Conservation (phyloP, 2,888 invertebrate genomes). For the Tetragnatha montana region DNA sequence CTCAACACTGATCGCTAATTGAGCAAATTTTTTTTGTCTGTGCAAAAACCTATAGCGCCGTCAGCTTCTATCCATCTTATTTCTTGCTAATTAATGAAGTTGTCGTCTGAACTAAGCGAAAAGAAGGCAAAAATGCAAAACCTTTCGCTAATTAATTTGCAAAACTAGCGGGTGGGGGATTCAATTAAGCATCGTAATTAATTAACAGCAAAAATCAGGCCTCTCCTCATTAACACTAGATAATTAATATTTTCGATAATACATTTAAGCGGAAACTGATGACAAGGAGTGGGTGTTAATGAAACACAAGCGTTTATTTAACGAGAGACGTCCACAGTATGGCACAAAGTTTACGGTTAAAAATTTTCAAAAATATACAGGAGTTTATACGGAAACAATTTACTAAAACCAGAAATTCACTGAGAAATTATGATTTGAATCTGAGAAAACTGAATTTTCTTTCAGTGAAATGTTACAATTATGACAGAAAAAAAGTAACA, state of each 20-base stretch:
- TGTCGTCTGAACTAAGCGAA: conserved; percentile 36
- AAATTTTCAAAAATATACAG: neutral
- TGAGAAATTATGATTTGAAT: too few species aligned
- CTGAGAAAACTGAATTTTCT: too few species aligned
- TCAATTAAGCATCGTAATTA: conserved; percentile 69
- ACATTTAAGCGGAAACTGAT: conserved; percentile 60
- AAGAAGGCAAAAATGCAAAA: conserved; percentile 26
- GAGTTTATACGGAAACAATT: neutral
- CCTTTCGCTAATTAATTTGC: conserved; percentile 64
- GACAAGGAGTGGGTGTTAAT: conserved; percentile 36
- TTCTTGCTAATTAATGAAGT: conserved; percentile 68
- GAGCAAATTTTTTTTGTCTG: neutral
- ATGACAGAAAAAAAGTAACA: too few species aligned
- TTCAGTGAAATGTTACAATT: too few species aligned
- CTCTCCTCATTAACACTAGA: conserved; percentile 60
- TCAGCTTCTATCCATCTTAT: conserved; percentile 56
- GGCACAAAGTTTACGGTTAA: neutral
- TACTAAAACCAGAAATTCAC: too few species aligned
- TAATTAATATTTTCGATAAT: conserved; percentile 69
- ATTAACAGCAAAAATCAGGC: conserved; percentile 63
- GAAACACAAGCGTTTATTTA: conserved; percentile 4
- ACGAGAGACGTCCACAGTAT: neutral
- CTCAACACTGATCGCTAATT: conserved; percentile 12
- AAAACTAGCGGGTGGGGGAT: conserved; percentile 57
- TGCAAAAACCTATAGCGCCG: neutral